Base-by-base conservation (phyloP, 2,113 vertebrate species). In the Isurus oxyrinchus region DNA sequence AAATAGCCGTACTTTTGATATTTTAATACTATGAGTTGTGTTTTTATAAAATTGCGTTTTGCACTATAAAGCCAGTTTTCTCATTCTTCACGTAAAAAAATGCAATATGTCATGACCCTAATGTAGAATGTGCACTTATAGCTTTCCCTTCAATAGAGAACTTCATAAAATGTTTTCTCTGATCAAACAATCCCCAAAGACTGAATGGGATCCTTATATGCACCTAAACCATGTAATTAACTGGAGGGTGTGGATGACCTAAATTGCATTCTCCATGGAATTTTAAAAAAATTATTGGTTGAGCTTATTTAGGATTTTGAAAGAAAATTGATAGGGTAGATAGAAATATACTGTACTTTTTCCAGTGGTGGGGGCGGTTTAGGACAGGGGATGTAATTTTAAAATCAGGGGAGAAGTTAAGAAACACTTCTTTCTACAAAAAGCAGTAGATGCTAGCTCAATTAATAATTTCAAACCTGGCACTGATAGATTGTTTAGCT, bases 131-230 rank as follows among this genome's bases (percentile, higher is more conserved):
- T 16, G 5, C 13, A 19, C 13, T 81, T 81, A 35, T n/a, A n/a
- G 76, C 35, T n/a, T 10, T 2, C n/a, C 35, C 11, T 40, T 31
- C n/a, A 14, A 81, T 81, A 19, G 35, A n/a, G 10, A 40, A n/a
- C 76, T 79, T 79, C 10, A 79, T 14, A n/a, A 35, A 14, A 72
- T 31, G 31, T 16, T 81, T n/a, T 40, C 13, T 40, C 31, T 40
- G n/a, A 81, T 81, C 40, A 81, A 81, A 81, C 79, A 81, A 81
- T 81, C 79, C 76, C 79, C 79, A 81, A 81, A 40, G 79, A 81
- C 14, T 27, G 31, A 8, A 35, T 76, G 72, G 72, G 31, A 76
- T 76, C 1, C 25, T 76, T 27, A 35, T 10, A 76, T 35, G 27
- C 72, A 76, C 72, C 31, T 35, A 14, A 81, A 40, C n/a, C 35